These are phyloP conservation scores for Lucilia sericata DNA, from an alignment of 1,140 invertebrate species.

Conservation along the genomic window DNA sequence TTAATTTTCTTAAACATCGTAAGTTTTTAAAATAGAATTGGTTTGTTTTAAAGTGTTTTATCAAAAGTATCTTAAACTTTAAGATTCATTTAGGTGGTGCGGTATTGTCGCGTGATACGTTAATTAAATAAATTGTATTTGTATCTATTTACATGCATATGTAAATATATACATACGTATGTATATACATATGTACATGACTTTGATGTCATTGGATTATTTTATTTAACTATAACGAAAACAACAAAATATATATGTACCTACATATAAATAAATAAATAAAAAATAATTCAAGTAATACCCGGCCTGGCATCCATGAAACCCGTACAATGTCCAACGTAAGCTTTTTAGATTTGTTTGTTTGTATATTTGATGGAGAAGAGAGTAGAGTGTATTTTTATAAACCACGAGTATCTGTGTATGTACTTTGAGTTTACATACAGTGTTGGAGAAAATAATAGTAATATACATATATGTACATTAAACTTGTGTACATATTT, in stretches of 20 bases:
- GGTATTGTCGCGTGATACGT: constrained; percentile 44
- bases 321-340: constrained; percentile 39
- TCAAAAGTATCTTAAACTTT: no score
- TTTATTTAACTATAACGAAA: no score
- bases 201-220: no score
- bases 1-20: not conserved
- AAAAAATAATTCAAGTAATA: not conserved
- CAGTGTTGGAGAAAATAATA: no score
- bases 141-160: not conserved
- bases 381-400: no score
- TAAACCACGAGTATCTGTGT: no score
- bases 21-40: not conserved
- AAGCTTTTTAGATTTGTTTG: constrained; percentile 9
- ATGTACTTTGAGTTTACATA: no score
- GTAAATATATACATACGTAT: not conserved
- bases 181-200: not conserved
- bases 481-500: no score
- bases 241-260: no score
- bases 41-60: not conserved
- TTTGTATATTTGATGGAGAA: no score
- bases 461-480: no score
- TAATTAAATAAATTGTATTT: constrained; percentile 2
- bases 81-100: not conserved
- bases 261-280: not conserved
- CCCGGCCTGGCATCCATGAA: constrained; percentile 18